Percentiles rank a stretch among this genome's conserved stretches.
phyloP scores from a whole-genome alignment of 2,888 invertebrate genomes.

The Argyresthia albistria region DNA sequence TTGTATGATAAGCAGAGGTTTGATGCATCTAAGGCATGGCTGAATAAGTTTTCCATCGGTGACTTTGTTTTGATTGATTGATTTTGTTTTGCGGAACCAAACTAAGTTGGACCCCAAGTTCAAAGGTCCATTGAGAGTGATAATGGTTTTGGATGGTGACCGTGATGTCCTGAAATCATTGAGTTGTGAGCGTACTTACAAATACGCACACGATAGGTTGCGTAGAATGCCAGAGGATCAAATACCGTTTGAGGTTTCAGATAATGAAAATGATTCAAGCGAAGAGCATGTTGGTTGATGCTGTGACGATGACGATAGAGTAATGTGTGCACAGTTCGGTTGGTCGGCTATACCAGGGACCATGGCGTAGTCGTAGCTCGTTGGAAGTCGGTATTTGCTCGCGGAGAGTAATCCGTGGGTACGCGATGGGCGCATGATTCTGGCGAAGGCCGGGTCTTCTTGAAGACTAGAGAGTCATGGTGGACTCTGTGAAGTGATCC shows the following conservation, averaged over 20 bases:
- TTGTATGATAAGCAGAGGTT: slow-evolving; percentile 10
- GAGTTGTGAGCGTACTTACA: slow-evolving; percentile 6
- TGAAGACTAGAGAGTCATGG: not conserved
- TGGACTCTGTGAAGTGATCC: not conserved
- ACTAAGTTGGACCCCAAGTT: slow-evolving; percentile 16
- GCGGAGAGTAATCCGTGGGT: not conserved
- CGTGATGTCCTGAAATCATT: slow-evolving; percentile 11
- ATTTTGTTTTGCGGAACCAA: slow-evolving; percentile 15
- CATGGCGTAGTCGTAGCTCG: not conserved
- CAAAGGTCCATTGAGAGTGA: slow-evolving; percentile 13
- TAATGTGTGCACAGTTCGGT: not conserved
- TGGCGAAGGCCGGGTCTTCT: not conserved
- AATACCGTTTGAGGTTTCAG: not conserved
- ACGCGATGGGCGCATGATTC: not conserved
- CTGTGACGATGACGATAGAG: not conserved
- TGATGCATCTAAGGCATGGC: slow-evolving; percentile 10
- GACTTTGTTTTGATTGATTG: slow-evolving; percentile 15
- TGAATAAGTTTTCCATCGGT: slow-evolving; percentile 10
- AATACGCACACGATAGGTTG: slow-evolving; percentile 3
- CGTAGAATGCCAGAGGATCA: slow-evolving; percentile 2
- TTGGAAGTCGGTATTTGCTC: not conserved
- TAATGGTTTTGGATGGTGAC: slow-evolving; percentile 13
- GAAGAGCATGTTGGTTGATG: not conserved
- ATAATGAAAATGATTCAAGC: not conserved
- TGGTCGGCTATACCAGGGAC: not conserved